Conservation (phyloP, 2,113 vertebrate species). For the Atrichornis clamosus region DNA sequence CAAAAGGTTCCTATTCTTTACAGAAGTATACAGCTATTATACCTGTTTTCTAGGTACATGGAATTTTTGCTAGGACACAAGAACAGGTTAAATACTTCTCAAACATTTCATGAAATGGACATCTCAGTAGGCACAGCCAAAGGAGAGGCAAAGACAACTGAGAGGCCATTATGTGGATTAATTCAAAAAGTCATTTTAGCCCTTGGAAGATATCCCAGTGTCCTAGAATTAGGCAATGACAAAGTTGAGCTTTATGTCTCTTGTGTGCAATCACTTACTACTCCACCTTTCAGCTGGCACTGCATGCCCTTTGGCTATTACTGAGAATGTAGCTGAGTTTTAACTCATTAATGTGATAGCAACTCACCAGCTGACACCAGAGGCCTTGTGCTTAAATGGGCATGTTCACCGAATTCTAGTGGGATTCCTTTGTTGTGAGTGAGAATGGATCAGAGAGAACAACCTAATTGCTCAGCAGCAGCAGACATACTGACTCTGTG, state of each 20-base stretch:
- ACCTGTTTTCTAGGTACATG: neutral
- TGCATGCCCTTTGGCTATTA: neutral
- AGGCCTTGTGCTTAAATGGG: neutral
- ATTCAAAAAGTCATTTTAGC: slow-evolving; percentile 38
- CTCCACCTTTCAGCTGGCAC: slow-evolving; percentile 33
- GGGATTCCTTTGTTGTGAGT: slow-evolving; percentile 13
- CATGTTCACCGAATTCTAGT: neutral
- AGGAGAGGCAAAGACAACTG: slow-evolving; percentile 8
- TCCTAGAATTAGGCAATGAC: slow-evolving; percentile 44
- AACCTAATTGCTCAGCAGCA: slow-evolving; percentile 19
- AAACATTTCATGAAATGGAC: neutral
- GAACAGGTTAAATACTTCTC: neutral
- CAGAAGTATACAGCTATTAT: neutral
- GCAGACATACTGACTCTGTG: neutral
- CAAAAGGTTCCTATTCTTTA: neutral
- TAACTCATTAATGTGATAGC: slow-evolving; percentile 50
- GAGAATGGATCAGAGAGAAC: neutral
- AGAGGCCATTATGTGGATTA: slow-evolving; percentile 38
- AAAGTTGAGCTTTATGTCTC: slow-evolving; percentile 38
- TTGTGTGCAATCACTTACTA: slow-evolving; percentile 17
- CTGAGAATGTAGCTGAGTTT: slow-evolving; percentile 26
- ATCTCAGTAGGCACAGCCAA: neutral
- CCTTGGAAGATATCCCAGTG: slow-evolving; percentile 32
- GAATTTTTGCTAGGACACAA: neutral
- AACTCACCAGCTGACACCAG: neutral